Base-by-base conservation (phyloP, 2,113 vertebrate genomes). In the Dryoscopus gambensis region DNA sequence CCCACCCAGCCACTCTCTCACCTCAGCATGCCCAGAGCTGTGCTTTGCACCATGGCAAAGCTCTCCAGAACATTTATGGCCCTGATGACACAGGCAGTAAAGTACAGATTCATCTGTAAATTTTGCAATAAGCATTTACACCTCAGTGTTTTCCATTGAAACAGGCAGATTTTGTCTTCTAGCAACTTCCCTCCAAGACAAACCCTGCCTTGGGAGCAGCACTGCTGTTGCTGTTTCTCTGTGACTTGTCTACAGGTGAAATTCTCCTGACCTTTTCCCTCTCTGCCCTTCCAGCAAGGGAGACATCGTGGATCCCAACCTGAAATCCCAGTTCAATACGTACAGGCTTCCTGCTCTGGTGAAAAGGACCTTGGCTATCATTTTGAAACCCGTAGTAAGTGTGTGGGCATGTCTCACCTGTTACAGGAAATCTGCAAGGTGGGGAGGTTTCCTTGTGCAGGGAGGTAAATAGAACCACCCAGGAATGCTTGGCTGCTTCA, bases 321-420 rank as follows among this genome's bases (percentile, higher is more conserved):
- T 99, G 76, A 86, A 59, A 59, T 5, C 62, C 31, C 97, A 98
- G 95, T 13, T 97, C 71, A 27, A 40, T 5, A 13, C 68, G 17
- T 97, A 97, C 76, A 75, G 31, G 59, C 8, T 98, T 33, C 98
- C 99, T 12, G 6, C 4, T 6, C 96, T 98, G 87, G 25, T 99
- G 84, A 99, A 98, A 97, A 98, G 93, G 88, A 89, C 97, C 42
- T 17, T 98, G 15, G 96, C 96, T n/a, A 56, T 98, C 69, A 49
- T 99, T 81, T 73, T 98, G 52, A 98, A 97, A 93, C 98, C 98
- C 27, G 74, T 98, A 96, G 99, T 99, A 93, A 98, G 98, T 97
- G 74, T 55, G 47, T 59, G 53, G 47, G 28, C 1, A 0, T 35
- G 23, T 68, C 31, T 90, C 2, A 1, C 28, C 69, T 47, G 39